These are phyloP conservation scores for Coracias cyanogaster DNA, from an alignment of 2,797 vertebrate genomes.

Conservation along the genomic window DNA sequence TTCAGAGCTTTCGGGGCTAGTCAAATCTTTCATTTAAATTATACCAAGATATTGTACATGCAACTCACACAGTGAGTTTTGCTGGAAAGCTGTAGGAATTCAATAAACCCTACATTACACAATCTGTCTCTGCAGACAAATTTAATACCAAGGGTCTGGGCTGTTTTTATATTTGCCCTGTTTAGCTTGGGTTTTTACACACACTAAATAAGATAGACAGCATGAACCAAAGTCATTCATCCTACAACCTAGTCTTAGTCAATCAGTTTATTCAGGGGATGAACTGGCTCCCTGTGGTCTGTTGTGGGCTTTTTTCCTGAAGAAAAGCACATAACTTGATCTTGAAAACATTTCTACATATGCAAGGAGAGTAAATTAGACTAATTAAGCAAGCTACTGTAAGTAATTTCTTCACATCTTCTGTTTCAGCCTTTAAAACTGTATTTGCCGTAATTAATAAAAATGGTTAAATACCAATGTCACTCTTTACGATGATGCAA, in stretches of 20 bases:
- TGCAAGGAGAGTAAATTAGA: not conserved
- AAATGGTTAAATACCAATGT: not conserved
- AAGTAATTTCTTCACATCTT: not conserved
- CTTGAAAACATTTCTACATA: not conserved
- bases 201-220: not conserved
- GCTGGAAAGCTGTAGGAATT: conserved; percentile 39
- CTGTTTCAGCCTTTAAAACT: not conserved
- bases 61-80: conserved; percentile 6
- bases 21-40: conserved; percentile 46
- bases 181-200: conserved; percentile 11
- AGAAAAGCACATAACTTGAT: fast-evolving
- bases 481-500: not conserved
- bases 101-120: conserved; percentile 45
- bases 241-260: not conserved
- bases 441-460: not conserved
- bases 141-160: not conserved
- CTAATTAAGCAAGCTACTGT: not conserved
- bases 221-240: not conserved
- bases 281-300: not conserved
- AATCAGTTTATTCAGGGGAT: not conserved
- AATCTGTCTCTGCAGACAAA: conserved; percentile 18
- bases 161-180: not conserved
- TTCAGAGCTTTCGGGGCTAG: conserved; percentile 36
- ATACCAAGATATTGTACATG: not conserved
- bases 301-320: fast-evolving